phyloP scores from a whole-genome alignment of 1,140 invertebrate species.

The Hermetia illucens region DNA sequence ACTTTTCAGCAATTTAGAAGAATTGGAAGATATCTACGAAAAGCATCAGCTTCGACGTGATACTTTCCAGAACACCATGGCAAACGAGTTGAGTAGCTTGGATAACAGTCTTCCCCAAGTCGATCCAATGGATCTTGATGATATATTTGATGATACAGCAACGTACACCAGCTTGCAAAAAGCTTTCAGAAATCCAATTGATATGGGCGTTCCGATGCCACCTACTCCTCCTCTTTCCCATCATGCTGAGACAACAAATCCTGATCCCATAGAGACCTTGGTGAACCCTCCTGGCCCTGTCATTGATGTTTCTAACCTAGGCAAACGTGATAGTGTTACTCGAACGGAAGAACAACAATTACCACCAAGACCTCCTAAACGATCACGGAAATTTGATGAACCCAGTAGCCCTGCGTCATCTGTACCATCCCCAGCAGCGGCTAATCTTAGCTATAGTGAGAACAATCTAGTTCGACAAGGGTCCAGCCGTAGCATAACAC shows the following conservation, averaged over 20 bases:
- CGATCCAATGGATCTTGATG: conserved; percentile 38
- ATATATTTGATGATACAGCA: conserved; percentile 52
- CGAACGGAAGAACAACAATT: conserved; percentile 40
- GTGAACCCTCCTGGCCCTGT: conserved; percentile 25
- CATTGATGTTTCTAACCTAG: conserved; percentile 23
- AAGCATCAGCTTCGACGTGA: conserved; percentile 43
- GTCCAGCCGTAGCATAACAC: conserved; percentile 5
- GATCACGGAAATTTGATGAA: conserved; percentile 44
- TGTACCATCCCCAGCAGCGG: conserved; percentile 7
- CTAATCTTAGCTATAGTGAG: too few relatives aligned
- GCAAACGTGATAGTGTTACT: conserved; percentile 9
- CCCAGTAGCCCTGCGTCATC: not conserved
- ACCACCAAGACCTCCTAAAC: conserved; percentile 64
- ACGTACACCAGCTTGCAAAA: conserved; percentile 71
- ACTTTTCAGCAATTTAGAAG: conserved; percentile 52
- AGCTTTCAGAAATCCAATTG: conserved; percentile 70
- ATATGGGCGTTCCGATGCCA: conserved; percentile 33
- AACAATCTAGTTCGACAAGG: too few relatives aligned
- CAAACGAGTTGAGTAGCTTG: conserved; percentile 22
- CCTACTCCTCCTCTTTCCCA: conserved; percentile 23
- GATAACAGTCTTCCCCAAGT: conserved; percentile 16
- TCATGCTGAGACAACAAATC: conserved; percentile 17
- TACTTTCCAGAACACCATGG: conserved; percentile 25
- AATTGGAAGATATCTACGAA: conserved; percentile 61
- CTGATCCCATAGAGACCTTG: conserved; percentile 22